phyloP scores from a whole-genome alignment of 2,797 vertebrate genomes.

The Cryptoblepharus egeriae region DNA sequence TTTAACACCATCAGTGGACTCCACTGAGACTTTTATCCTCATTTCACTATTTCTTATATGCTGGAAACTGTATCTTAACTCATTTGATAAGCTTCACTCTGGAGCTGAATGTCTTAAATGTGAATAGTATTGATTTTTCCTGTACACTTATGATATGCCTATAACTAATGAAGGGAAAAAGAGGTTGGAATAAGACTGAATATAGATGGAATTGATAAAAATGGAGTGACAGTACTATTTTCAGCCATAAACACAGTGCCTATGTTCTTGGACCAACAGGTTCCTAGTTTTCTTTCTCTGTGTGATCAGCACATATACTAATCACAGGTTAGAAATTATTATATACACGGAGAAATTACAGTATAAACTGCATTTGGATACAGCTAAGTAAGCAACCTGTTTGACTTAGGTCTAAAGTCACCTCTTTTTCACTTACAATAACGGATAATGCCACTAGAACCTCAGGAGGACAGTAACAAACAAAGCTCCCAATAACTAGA shows the following conservation, averaged over 20 bases:
- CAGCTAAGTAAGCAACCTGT: too few relatives aligned
- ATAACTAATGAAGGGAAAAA: neutral
- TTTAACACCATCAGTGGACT: neutral
- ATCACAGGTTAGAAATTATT: too few relatives aligned
- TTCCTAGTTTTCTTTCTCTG: too few relatives aligned
- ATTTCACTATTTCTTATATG: neutral
- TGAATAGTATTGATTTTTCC: neutral
- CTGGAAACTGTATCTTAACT: neutral
- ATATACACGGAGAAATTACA: too few relatives aligned
- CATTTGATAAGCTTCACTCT: neutral
- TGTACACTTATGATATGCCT: neutral
- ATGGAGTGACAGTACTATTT: too few relatives aligned
- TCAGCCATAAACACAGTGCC: too few relatives aligned
- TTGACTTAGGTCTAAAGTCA: too few relatives aligned
- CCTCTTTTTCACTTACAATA: neutral
- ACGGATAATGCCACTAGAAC: too few relatives aligned
- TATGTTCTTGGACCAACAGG: too few relatives aligned
- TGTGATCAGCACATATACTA: too few relatives aligned
- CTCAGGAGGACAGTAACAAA: neutral
- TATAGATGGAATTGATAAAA: too few relatives aligned
- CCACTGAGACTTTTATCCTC: neutral
- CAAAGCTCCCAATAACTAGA: neutral
- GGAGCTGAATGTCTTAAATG: neutral
- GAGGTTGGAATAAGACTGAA: neutral
- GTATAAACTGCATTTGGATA: too few relatives aligned